Evolutionary conservation across 2,888 invertebrate genomes (phyloP).

Genomic region (Criorhina ranunculi): DNA sequence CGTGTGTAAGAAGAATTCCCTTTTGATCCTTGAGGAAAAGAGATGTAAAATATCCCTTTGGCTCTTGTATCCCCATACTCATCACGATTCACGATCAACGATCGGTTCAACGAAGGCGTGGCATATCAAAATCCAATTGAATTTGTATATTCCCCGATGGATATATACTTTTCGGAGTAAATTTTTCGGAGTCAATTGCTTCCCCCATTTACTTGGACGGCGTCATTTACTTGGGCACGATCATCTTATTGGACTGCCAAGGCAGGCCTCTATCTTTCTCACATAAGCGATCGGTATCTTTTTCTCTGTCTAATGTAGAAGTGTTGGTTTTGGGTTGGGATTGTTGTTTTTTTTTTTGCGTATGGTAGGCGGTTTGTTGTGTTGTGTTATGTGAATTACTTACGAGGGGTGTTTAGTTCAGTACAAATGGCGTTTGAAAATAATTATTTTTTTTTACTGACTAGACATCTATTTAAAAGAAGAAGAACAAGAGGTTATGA

Average conservation of each 20-base stretch:
- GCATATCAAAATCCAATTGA: conserved; percentile 54
- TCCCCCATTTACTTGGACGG: conserved; percentile 31
- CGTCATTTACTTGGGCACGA: conserved; percentile 47
- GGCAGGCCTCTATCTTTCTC: conserved; percentile 27
- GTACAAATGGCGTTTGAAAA: conserved; percentile 73
- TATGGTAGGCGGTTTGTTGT: conserved; percentile 64
- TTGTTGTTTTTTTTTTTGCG: conserved; percentile 15
- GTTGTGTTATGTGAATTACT: conserved; percentile 55
- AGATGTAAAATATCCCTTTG: conserved; percentile 6
- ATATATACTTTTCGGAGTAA: conserved; percentile 59
- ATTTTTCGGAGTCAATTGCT: conserved; percentile 73
- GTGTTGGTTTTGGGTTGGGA: conserved; percentile 24
- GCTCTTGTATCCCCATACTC: conserved; percentile 1
- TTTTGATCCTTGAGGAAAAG: conserved; percentile 39
- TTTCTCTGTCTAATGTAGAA: conserved; percentile 58
- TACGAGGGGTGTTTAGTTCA: conserved; percentile 63
- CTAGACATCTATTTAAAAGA: background rate
- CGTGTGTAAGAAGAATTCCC: background rate
- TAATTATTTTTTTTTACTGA: conserved; percentile 32
- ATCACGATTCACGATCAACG: background rate
- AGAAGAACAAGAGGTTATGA: conserved; percentile 32
- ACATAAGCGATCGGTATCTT: conserved; percentile 68
- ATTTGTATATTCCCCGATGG: conserved; percentile 14
- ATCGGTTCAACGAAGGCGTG: conserved; percentile 45
- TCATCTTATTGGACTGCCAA: conserved; percentile 60